Percentiles rank a stretch among this genome's conserved stretches.
phyloP scores from a whole-genome alignment of 2,113 vertebrate genomes.

The Crotalus tigris region DNA sequence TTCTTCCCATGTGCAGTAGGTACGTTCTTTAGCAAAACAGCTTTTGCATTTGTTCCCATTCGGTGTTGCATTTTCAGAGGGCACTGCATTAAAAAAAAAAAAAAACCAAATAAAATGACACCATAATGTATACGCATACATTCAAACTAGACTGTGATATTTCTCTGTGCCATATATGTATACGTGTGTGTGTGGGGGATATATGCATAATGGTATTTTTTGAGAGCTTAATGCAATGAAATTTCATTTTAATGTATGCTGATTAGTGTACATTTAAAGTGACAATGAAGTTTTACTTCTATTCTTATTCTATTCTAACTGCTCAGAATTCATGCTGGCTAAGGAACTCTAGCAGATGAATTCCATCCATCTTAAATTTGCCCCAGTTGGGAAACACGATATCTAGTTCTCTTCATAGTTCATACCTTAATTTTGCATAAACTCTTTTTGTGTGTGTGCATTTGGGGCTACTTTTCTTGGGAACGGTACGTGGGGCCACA shows the following conservation, averaged over 20 bases:
- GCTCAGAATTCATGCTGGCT: not conserved
- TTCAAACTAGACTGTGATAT: too few relatives aligned
- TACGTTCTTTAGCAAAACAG: accelerated
- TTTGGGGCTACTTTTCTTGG: not conserved
- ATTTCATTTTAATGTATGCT: too few relatives aligned
- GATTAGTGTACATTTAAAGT: too few relatives aligned
- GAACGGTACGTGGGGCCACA: not conserved
- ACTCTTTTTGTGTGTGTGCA: not conserved
- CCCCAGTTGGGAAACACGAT: not conserved
- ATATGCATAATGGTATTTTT: too few relatives aligned
- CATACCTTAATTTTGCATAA: not conserved
- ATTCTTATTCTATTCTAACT: not conserved
- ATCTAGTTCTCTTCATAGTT: not conserved
- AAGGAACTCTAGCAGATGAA: not conserved
- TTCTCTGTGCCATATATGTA: too few relatives aligned
- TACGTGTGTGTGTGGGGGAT: too few relatives aligned
- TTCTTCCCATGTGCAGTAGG: not conserved
- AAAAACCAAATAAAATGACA: not conserved
- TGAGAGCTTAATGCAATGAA: too few relatives aligned
- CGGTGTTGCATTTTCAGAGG: not conserved
- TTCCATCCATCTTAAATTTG: not conserved
- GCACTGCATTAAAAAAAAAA: not conserved
- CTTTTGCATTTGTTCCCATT: not conserved
- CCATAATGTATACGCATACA: not conserved
- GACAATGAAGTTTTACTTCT: too few relatives aligned